Percentiles rank a stretch among this genome's conserved stretches.
These are phyloP conservation scores for Clarias platycephalus DNA, from an alignment of 2,797 vertebrate genomes.

Conservation along the genomic window DNA sequence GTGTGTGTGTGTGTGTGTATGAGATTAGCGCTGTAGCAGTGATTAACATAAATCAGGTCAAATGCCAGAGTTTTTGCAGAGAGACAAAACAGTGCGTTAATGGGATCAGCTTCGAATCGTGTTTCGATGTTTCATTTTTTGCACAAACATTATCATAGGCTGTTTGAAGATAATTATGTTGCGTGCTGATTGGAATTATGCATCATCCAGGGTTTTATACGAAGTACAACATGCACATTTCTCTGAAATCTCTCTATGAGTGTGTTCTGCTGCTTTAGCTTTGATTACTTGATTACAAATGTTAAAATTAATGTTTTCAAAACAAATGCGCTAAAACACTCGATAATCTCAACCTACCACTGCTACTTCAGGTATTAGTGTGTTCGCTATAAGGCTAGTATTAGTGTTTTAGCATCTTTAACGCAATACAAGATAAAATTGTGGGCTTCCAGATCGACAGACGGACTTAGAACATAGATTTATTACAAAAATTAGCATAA, in stretches of 20 bases:
- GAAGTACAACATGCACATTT: background rate
- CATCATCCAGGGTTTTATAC: background rate
- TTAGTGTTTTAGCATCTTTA: background rate
- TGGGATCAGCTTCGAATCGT: constrained; percentile 11
- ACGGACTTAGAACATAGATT: background rate
- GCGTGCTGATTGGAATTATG: background rate
- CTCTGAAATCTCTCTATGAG: background rate
- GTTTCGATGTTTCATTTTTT: constrained; percentile 3
- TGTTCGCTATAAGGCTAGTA: background rate
- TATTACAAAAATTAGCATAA: background rate
- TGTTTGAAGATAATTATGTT: constrained; percentile 14
- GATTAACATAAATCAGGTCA: constrained; percentile 19
- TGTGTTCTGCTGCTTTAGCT: background rate
- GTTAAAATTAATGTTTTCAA: background rate
- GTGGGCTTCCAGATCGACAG: background rate
- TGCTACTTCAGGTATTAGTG: background rate
- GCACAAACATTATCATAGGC: background rate
- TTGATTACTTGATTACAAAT: background rate
- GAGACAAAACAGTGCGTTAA: background rate
- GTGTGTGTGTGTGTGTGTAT: background rate
- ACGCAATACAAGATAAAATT: background rate
- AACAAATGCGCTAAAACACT: background rate
- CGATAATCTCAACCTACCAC: background rate
- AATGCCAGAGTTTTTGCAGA: background rate
- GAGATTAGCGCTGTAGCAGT: background rate